Percentiles rank a stretch among this genome's conserved stretches.
These are phyloP conservation scores for Myripristis jacobus DNA, from an alignment of 2,797 vertebrate genomes.

Conservation along the genomic window DNA sequence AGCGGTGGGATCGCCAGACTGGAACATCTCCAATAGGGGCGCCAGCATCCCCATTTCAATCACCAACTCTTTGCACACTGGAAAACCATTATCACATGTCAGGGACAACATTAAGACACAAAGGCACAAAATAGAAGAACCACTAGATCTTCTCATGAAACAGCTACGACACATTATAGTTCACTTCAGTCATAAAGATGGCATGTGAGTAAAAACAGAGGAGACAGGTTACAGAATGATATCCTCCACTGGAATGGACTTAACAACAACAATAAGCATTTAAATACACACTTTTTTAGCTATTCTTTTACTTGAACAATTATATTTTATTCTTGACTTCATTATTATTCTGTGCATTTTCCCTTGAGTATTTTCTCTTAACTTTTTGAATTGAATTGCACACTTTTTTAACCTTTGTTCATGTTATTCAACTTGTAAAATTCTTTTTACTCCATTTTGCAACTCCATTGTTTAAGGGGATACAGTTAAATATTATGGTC, in stretches of 20 bases:
- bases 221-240: background rate
- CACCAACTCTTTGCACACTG: constrained; percentile 82
- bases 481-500: too few species aligned
- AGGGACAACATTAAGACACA: background rate
- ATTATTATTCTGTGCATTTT: too few species aligned
- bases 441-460: background rate
- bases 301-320: background rate
- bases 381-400: too few species aligned
- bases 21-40: constrained; percentile 85
- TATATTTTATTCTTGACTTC: too few species aligned
- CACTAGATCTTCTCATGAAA: background rate
- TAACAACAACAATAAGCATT: too few species aligned
- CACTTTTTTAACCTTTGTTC: too few species aligned
- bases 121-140: background rate
- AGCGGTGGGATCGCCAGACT: constrained; percentile 81
- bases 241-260: too few species aligned
- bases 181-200: background rate
- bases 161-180: background rate
- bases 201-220: background rate
- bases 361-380: too few species aligned
- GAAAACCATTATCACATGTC: constrained; percentile 31
- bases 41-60: constrained; percentile 86
- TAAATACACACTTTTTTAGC: too few species aligned
- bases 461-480: background rate
- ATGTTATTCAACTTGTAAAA: background rate